Evolutionary conservation across 2,113 vertebrate species (phyloP), one percentile per base, ranked within the genome.

Genomic region (Melanerpes formicivorus): DNA sequence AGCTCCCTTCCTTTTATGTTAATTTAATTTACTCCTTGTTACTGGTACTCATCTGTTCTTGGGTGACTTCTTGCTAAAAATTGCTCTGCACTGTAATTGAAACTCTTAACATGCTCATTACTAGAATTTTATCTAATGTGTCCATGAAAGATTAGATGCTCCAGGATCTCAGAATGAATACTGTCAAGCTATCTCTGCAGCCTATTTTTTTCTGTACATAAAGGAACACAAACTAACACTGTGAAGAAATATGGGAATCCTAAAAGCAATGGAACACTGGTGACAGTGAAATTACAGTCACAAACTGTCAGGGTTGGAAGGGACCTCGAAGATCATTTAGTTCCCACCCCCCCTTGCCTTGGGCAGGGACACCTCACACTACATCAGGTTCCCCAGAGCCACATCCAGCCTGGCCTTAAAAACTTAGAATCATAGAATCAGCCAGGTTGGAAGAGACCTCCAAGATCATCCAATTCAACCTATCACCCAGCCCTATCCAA

Each of bases 11-110:
- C n/a, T 76, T 75, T 92, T 71, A 92, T 71, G 67, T 77, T 93
- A 74, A 71, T 90, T 93, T 90, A 75, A 93, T 94, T 87, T 94
- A 66, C 17, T 88, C 75, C 80, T 87, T 91, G 54, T 88, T 92
- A 52, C 78, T 56, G 25, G 50, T 65, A 55, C 9, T 90, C 52
- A 89, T 82, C 64, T 66, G 23, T 76, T 91, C 44, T 79, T 37
- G 54, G 40, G 37, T 78, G 70, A 84, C 18, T 88, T 50, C 63
- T 76, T 73, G 32, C 27, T 87, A 90, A 76, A 77, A 90, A 50
- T 93, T 63, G 46, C 42, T 73, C 13, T 64, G 46, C 18, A 52
- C 4, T 94, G 42, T 84, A 87, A 92, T 11, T 58, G 46, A 95
- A 96, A 86, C 25, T 37, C 40, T 80, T 84, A 62, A 58, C 22